Evolutionary conservation across 2,797 vertebrate species (phyloP).

Genomic region (Phrynocephalus vlangalii): DNA sequence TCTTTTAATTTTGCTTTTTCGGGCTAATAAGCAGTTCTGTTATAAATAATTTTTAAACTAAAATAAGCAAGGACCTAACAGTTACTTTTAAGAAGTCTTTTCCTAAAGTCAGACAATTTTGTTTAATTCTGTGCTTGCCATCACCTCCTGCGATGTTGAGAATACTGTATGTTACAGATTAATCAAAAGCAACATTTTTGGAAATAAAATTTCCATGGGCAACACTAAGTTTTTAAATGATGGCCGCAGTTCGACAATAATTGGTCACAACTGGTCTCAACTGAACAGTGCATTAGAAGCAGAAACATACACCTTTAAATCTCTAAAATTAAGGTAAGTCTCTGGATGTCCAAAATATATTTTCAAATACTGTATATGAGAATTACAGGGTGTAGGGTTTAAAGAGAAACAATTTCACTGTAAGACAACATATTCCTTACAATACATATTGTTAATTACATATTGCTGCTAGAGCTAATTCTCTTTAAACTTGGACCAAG

Average conservation of each 20-base stretch:
- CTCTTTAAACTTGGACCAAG: constrained; percentile 33
- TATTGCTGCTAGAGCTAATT: constrained; percentile 45
- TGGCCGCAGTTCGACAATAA: neutral
- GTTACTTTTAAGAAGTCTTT: constrained; percentile 45
- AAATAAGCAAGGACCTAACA: constrained; percentile 18
- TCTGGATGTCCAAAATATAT: constrained; percentile 42
- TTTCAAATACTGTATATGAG: neutral
- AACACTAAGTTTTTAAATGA: constrained; percentile 43
- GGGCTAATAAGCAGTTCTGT: constrained; percentile 14
- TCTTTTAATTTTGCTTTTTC: constrained; percentile 33
- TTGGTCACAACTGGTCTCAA: neutral
- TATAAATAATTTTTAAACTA: constrained; percentile 51
- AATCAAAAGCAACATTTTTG: constrained; percentile 39
- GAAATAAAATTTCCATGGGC: neutral
- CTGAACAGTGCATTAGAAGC: constrained; percentile 23
- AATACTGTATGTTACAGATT: constrained; percentile 29
- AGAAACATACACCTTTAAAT: constrained; percentile 29
- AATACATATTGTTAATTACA: constrained; percentile 1
- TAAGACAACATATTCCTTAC: constrained; percentile 41
- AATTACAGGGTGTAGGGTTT: neutral
- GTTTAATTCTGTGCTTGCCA: constrained; percentile 47
- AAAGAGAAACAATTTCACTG: constrained; percentile 10
- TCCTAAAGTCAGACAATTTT: constrained; percentile 51
- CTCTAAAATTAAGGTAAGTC: constrained; percentile 32
- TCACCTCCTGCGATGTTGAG: constrained; percentile 55